Base-by-base conservation (phyloP, 1,140 invertebrate species). In the Cydia fagiglandana region DNA sequence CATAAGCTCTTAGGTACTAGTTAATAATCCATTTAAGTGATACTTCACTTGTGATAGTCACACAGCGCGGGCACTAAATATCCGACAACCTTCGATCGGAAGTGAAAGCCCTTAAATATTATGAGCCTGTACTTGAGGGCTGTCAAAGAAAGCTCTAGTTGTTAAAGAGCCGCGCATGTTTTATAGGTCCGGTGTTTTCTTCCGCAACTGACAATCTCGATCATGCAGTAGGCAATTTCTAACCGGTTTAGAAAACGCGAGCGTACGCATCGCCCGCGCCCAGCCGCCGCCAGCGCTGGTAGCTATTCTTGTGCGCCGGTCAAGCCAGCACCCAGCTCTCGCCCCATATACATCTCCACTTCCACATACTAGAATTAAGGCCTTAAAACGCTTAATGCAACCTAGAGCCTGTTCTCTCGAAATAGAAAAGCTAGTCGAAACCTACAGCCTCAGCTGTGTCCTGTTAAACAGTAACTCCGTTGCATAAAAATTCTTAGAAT, bases 241-340 rank as follows among this genome's bases (percentile, higher is more conserved):
- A 92, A 92, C 90, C 89, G 90, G 91, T 92, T 90, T 92, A 92
- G 90, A 92, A 91, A 92, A 92, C 86, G 82, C 86, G 83, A 86
- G 80, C 84, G 84, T 70, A 70, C 66, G 64, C 75, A 56, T 45
- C 28, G 41, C 78, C 73, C 68, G 50, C 76, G 78, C 81, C 79
- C 78, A 81, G 77, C 74, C 53, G 50, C 73, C 75, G 53, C 74
- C 53, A 30, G 47, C 76, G 70, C 41, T n/a, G 61, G 80, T 79
- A 74, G 79, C 80, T 84, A 84, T 80, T 86, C 84, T 85, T 82
- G 73, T 17, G 64, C 78, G 79, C 80, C 79, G 78, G 80, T 76
- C 53, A 73, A 61, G 56, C 56, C 56, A 24, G 56, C 56, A 10
- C 17, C 9, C 77, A 64, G 82, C 87, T 89, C 85, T 89, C 87